Evolutionary conservation across 2,797 vertebrate genomes (phyloP), one percentile per base, ranked within the genome.

Genomic region (Acipenser ruthenus): DNA sequence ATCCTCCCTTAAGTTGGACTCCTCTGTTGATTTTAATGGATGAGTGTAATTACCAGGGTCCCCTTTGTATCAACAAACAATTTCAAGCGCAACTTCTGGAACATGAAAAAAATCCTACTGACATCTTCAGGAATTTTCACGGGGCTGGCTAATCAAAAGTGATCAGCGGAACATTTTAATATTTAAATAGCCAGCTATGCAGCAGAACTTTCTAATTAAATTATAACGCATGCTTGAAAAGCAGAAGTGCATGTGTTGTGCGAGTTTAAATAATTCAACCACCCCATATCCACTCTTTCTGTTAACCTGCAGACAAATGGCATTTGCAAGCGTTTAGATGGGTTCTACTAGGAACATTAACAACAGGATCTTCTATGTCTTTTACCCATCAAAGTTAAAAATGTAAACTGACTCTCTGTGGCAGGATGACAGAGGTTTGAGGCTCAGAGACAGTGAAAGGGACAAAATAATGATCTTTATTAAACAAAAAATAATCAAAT

Each of bases 211-310:
- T 97, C 97, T 97, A 98, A 99, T 99, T 97, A 98, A 99, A 98
- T 98, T 96, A 99, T 98, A 98, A 97, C 94, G 97, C 95, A 96
- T 94, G 95, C 95, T 96, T 97, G 94, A 99, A 97, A 98, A 98
- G 94, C 93, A 96, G 95, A 97, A 98, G 95, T 97, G 95, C 93
- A 93, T 95, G 95, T 96, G 94, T 97, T 99, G 93, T 94, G 96
- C 95, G 94, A 94, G 88, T 82, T 84, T 99, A 91, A 99, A 99
- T 99, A 90, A 99, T 98, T 97, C 82, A 98, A 78, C 87, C 80
- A 88, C 87, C 88, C 93, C 94, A 94, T 94, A 97, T 95, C 92
- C 89, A 80, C 88, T 94, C 91, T 95, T 94, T 95, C 92, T 94
- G 90, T 94, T 94, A 95, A 96, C 92, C 92, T 87, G 88, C 88